Evolutionary conservation across 2,888 invertebrate species (phyloP), one percentile per base, ranked within the genome.

Genomic region (Xestia sexstrigata): DNA sequence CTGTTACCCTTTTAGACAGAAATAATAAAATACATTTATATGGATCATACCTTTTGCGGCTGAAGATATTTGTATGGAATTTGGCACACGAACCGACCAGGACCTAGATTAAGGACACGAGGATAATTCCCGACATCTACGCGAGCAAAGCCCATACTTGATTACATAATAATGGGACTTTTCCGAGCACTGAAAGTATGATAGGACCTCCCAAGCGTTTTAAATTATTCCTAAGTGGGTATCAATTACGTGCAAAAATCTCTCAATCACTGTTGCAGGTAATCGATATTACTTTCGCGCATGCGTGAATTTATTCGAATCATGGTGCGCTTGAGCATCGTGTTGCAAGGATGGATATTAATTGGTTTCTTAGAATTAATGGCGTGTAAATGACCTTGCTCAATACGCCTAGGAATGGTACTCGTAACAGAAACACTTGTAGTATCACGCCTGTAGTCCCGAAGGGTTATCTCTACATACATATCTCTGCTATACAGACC

Each of bases 201-300:
- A 11, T 13, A 2, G 82, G 49, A 70, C 67, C 17, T 45, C 60
- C 30, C 60, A 60, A 30, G 60, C 8, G 60, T 30, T 60, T 49
- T 1, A 42, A 75, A 75, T 52, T 17, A 55, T 67, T 82, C 35
- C 35, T 17, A 82, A 70, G 60, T 82, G 52, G 20, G 17, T 60
- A 62, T 52, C 45, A 67, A 82, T 80, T 67, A 80, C 78, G 82
- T 82, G 80, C 62, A 70, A 77, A 76, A 82, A 77, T 82, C 49
- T 35, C 35, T 77, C 78, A 77, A 82, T 77, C 42, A 45, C 20
- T 55, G 11, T 42, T 17, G 70, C 23, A 42, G 20, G 77, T 70
- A 76, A 81, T 82, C 77, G 60, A 70, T 62, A 70, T 67, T 55
- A 2, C 17, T 68, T 63, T 82, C 55, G 80, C 80, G 82, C 82